These are phyloP conservation scores for Drosophila takahashii DNA, from an alignment of 1,140 invertebrate species.

Conservation along the genomic window DNA sequence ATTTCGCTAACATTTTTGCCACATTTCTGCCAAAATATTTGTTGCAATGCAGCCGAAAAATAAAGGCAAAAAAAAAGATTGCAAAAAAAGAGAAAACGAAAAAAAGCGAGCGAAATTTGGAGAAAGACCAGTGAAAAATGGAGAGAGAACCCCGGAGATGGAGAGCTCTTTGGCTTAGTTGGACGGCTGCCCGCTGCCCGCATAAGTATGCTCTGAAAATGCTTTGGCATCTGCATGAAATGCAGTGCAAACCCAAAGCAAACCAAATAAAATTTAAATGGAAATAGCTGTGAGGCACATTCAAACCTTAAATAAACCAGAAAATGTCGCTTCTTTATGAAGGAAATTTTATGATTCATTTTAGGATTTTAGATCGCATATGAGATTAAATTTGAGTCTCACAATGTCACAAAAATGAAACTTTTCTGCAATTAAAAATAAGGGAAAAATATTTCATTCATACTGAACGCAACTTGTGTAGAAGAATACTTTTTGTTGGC, in stretches of 20 bases:
- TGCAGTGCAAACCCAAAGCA: constrained; percentile 4
- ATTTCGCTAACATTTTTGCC: constrained; percentile 72
- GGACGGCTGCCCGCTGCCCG: constrained; percentile 41
- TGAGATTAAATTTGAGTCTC: not conserved
- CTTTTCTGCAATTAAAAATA: not conserved
- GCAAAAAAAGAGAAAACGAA: not conserved
- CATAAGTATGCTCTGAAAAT: constrained; percentile 51
- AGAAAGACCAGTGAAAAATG: constrained; percentile 1
- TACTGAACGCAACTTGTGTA: not conserved
- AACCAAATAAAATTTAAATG: constrained; percentile 39
- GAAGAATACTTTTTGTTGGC: not conserved
- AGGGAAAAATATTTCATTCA: not conserved
- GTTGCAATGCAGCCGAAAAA: constrained; percentile 49
- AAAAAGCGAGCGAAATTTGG: constrained; percentile 7
- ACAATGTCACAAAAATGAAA: not conserved
- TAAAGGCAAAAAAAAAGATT: not conserved
- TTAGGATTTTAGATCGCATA: not conserved
- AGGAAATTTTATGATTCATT: not conserved
- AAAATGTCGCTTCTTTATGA: not conserved
- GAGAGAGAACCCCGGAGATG: constrained; percentile 2
- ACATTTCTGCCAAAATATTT: constrained; percentile 69
- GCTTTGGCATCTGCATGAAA: constrained; percentile 39
- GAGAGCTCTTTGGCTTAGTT: constrained; percentile 54
- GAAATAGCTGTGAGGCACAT: constrained; percentile 1
- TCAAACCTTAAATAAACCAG: constrained; percentile 16